phyloP scores from a whole-genome alignment of 2,888 invertebrate genomes.

The Nasonovia ribisnigri region DNA sequence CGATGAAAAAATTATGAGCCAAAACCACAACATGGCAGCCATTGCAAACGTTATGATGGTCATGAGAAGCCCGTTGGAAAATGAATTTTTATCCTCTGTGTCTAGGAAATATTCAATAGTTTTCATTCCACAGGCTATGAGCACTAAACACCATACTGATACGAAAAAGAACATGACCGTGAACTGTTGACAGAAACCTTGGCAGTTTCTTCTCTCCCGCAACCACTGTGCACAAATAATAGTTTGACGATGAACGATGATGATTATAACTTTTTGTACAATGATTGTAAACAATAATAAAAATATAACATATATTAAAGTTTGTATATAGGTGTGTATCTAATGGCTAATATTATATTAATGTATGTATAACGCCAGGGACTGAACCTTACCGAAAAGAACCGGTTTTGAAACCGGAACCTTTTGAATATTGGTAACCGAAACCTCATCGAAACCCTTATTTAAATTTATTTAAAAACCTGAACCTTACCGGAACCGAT shows the following conservation, averaged over 20 bases:
- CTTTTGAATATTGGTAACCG: too few relatives aligned
- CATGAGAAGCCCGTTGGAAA: constrained; percentile 31
- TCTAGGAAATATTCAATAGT: background rate
- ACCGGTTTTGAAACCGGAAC: too few relatives aligned
- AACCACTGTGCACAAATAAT: constrained; percentile 24
- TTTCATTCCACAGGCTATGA: constrained; percentile 20
- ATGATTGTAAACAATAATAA: background rate
- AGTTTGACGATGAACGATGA: background rate
- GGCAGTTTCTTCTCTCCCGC: constrained; percentile 3
- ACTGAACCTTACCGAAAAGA: too few relatives aligned
- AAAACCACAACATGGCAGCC: constrained; percentile 43
- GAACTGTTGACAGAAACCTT: background rate
- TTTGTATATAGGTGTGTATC: background rate
- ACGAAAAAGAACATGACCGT: background rate
- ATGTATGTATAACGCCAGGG: too few relatives aligned
- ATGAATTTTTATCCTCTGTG: background rate
- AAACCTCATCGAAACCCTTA: too few relatives aligned
- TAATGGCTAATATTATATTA: background rate
- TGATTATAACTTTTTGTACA: background rate
- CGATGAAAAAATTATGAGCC: constrained; percentile 7
- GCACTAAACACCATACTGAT: constrained; percentile 26
- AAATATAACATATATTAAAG: background rate
- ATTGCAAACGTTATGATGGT: constrained; percentile 33
- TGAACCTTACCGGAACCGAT: too few relatives aligned
- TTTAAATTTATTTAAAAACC: too few relatives aligned